Evolutionary conservation across 2,113 vertebrate species (phyloP).

Genomic region (Plestiodon gilberti): DNA sequence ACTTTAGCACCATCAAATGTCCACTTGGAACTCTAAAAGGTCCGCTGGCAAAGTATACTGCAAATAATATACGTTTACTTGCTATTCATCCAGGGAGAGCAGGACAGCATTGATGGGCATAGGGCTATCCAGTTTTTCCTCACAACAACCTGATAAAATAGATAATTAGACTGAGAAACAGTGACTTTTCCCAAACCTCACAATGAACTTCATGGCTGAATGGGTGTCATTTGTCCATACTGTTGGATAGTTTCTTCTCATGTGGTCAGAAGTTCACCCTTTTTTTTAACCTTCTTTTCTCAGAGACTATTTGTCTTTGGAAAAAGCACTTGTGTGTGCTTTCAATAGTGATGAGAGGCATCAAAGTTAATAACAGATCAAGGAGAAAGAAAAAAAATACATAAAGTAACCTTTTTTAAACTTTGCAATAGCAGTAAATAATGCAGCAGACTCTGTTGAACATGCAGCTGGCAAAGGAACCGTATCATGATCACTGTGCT

Average conservation of each 20-base stretch:
- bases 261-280: neutral
- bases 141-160: neutral
- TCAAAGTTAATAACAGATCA: neutral
- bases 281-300: neutral
- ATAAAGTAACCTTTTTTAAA: conserved; percentile 69
- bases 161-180: neutral
- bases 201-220: neutral
- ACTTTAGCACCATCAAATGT: too few species aligned
- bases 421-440: conserved; percentile 70
- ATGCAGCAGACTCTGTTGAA: conserved; percentile 54
- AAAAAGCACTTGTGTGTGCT: neutral
- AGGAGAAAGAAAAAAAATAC: neutral
- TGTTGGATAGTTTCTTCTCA: neutral
- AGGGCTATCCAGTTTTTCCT: too few species aligned
- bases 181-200: neutral
- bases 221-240: neutral
- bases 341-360: neutral
- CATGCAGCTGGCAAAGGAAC: conserved; percentile 48
- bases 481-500: conserved; percentile 60
- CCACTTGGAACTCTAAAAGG: too few species aligned
- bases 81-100: too few species aligned
- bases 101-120: too few species aligned
- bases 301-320: neutral
- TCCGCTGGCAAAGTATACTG: too few species aligned
- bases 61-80: too few species aligned